Evolutionary conservation across 2,113 vertebrate genomes (phyloP).

Genomic region (Anoura caudifer): DNA sequence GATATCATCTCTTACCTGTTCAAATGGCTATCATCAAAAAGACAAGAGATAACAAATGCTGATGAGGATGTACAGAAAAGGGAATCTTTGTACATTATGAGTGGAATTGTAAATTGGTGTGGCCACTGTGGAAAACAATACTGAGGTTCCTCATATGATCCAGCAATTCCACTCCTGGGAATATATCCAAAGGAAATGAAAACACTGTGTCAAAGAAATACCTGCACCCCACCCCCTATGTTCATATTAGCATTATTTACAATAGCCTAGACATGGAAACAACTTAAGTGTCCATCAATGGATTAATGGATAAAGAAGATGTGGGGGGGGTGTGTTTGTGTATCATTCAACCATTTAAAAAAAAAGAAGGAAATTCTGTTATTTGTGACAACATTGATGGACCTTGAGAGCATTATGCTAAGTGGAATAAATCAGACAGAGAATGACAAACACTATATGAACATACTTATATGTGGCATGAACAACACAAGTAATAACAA

Average conservation of each 20-base stretch:
- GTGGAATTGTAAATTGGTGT: background rate
- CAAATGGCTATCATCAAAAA: background rate
- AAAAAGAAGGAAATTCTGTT: background rate
- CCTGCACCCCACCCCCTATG: background rate
- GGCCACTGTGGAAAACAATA: background rate
- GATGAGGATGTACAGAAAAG: background rate
- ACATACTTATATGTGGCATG: no score
- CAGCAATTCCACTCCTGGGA: background rate
- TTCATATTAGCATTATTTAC: background rate
- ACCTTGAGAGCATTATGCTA: background rate
- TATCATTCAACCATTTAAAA: background rate
- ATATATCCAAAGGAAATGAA: background rate
- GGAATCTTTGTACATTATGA: background rate
- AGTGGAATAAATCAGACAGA: background rate
- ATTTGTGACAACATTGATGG: background rate
- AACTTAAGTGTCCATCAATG: background rate
- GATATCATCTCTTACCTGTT: background rate
- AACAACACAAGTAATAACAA: background rate
- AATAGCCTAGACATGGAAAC: background rate
- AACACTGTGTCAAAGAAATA: background rate
- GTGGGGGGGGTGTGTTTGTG: no score
- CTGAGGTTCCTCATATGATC: background rate
- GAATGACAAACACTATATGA: background rate
- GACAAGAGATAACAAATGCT: background rate
- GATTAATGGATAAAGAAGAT: background rate